Base-by-base conservation (phyloP, 37 sponge, comb jelly and placozoan genomes). In the Aplysina aerophoba region DNA sequence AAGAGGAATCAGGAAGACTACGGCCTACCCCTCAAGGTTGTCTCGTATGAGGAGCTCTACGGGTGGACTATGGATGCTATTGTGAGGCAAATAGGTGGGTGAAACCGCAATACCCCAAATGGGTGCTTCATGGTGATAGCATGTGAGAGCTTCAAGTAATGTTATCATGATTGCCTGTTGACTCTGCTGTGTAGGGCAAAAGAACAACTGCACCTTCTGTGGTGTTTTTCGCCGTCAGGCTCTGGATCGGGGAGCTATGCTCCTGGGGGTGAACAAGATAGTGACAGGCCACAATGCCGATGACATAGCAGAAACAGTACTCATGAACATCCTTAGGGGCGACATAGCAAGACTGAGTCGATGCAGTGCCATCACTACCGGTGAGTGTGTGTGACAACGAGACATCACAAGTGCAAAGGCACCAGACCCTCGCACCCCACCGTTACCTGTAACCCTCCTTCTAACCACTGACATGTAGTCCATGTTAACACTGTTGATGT, bases 1-100 rank as follows among this genome's bases (percentile, higher is more conserved):
- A 96, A 89, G 78, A 82, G 97, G n/a, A 98, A 98, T 71, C 82
- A 94, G 60, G 55, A 84, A 3, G 90, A 98, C 88, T 96, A 96
- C 74, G 85, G 59, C 12, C 53, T 98, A 0, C 97, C 99, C 22
- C 87, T 98, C 67, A 96, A 93, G 53, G 88, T 98, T 22, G 84
- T 98, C 35, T 98, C 99, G 16, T 98, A 98, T 69, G 62, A 96
- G 74, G 97, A 98, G 69, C 82, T 98, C 41, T 98, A 98, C 73
- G 99, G 99, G 5, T 98, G 99, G 99, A 98, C 99, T 15, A 98
- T 98, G 99, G 99, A 98, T 83, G 92, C 90, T 34, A 98, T 98
- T 72, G 99, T 98, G 55, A 87, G 85, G 73, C 86, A 96, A 79
- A 96, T 98, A 57, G 99, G 78, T 75, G 53, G 39, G 54, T 75